These are phyloP conservation scores for Trinectes maculatus DNA, from an alignment of 2,113 vertebrate genomes.

Conservation along the genomic window DNA sequence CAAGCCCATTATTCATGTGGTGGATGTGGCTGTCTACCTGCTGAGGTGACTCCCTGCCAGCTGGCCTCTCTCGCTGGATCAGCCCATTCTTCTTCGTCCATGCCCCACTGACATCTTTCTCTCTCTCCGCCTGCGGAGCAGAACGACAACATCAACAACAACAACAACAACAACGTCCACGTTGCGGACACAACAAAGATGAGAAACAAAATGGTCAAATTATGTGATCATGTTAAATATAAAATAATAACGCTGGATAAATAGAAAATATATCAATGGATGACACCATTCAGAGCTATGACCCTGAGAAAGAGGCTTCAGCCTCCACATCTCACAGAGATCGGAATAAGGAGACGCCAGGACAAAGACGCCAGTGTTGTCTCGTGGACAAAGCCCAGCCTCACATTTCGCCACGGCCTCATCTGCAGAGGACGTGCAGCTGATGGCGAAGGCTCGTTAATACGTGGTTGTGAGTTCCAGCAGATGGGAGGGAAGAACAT, in stretches of 20 bases:
- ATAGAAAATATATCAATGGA: too few species aligned
- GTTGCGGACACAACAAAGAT: background rate
- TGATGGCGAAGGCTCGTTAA: constrained; percentile 35
- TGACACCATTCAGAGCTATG: constrained; percentile 5
- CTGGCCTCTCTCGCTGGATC: constrained; percentile 77
- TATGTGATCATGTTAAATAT: too few species aligned
- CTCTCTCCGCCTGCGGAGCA: constrained; percentile 61
- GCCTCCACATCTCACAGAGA: constrained; percentile 50
- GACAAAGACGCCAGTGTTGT: constrained; percentile 76
- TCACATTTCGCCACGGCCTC: constrained; percentile 63
- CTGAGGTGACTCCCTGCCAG: constrained; percentile 78
- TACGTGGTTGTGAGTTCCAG: constrained; percentile 56
- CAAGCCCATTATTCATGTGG: constrained; percentile 26
- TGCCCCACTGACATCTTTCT: constrained; percentile 54
- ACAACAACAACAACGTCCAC: constrained; percentile 5
- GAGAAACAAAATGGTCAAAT: background rate
- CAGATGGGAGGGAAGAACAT: constrained; percentile 45
- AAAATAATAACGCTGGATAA: too few species aligned
- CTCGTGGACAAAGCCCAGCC: constrained; percentile 26
- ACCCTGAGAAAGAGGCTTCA: constrained; percentile 32
- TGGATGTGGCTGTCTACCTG: constrained; percentile 65
- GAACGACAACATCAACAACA: background rate
- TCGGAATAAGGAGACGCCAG: constrained; percentile 50
- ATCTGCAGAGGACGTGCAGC: constrained; percentile 56
- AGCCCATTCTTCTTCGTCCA: constrained; percentile 81